phyloP scores from a whole-genome alignment of 2,797 vertebrate genomes.

The Tragopan temminckii region DNA sequence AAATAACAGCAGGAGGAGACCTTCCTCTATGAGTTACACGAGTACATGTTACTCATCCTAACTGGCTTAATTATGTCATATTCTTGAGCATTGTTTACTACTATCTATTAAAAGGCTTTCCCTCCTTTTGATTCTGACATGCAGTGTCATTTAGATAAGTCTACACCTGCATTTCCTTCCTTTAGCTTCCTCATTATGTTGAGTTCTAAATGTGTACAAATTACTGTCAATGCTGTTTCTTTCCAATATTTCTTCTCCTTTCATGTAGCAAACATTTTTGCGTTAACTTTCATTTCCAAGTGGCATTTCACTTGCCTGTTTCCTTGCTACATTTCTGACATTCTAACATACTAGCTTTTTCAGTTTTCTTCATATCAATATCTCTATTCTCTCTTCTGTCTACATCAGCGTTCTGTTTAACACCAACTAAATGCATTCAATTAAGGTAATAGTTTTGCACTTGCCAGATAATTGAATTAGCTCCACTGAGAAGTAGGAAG shows the following conservation, averaged over 20 bases:
- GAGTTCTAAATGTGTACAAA: neutral
- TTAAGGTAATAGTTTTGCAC: neutral
- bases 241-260: neutral
- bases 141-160: neutral
- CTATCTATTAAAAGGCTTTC: neutral
- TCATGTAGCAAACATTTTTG: neutral
- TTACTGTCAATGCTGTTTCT: neutral
- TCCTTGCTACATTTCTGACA: neutral
- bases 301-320: neutral
- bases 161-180: neutral
- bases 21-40: neutral
- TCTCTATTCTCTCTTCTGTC: neutral
- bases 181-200: neutral
- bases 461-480: neutral
- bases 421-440: neutral
- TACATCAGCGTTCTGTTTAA: neutral
- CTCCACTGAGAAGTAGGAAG: neutral
- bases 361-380: neutral
- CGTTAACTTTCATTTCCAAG: neutral
- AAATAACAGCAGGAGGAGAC: neutral
- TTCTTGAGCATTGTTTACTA: neutral
- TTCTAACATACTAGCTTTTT: neutral
- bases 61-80: neutral
- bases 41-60: fast-evolving
- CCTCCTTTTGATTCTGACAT: neutral